Evolutionary conservation across 2,797 vertebrate genomes (phyloP).

Genomic region (Streptopelia turtur): DNA sequence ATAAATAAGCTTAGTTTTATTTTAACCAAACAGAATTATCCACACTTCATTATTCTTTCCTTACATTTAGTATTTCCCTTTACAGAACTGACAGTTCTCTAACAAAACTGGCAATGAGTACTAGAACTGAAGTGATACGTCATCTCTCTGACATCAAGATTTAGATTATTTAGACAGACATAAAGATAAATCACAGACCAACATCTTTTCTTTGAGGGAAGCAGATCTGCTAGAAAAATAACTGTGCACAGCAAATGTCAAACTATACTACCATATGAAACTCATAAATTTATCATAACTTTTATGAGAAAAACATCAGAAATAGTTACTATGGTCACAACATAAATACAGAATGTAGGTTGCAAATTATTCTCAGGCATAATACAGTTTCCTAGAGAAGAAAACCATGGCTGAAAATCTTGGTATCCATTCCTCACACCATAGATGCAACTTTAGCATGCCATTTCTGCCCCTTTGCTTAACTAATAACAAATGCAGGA

Average conservation of each 20-base stretch:
- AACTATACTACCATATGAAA: not conserved
- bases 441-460: not conserved
- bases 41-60: not conserved
- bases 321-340: not conserved
- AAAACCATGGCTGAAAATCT: not conserved
- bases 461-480: not conserved
- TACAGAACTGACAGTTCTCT: not conserved
- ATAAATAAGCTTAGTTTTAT: not conserved
- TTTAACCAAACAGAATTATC: not conserved
- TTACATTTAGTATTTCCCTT: not conserved
- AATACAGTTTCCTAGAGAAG: not conserved
- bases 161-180: not conserved
- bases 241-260: not conserved
- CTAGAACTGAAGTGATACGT: not conserved
- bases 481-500: not conserved
- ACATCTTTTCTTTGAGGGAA: not conserved
- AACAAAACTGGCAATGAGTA: not conserved
- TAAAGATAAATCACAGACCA: not conserved
- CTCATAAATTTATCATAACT: not conserved
- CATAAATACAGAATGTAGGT: not conserved
- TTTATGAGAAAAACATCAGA: not conserved
- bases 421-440: not conserved
- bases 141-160: not conserved
- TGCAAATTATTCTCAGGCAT: not conserved
- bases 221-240: not conserved